Evolutionary conservation across 2,797 vertebrate genomes (phyloP).

Genomic region (Mus minutoides): DNA sequence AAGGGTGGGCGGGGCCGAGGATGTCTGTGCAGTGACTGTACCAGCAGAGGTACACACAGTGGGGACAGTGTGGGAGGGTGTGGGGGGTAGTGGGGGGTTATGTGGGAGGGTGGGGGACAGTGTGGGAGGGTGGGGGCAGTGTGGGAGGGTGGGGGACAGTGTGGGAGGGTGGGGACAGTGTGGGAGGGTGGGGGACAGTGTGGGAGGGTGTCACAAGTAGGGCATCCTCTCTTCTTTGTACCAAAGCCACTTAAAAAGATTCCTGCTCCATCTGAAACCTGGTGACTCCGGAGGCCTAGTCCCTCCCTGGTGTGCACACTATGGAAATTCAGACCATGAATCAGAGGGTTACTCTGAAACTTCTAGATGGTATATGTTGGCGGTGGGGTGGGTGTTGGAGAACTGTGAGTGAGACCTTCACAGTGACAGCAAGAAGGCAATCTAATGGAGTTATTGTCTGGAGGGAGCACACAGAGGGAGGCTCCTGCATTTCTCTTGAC

Average conservation of each 20-base stretch:
- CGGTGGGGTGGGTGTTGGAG: no score
- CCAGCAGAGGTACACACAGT: background rate
- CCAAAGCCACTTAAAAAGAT: no score
- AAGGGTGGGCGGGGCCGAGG: background rate
- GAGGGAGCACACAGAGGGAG: background rate
- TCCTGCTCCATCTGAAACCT: background rate
- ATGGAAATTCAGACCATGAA: background rate
- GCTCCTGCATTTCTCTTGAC: background rate
- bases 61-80: no score
- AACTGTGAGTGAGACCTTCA: background rate
- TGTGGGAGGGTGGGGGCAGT: no score
- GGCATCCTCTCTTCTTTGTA: no score
- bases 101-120: no score
- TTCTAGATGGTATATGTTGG: background rate
- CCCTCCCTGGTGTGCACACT: background rate
- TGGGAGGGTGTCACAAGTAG: no score
- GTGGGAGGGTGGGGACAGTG: no score
- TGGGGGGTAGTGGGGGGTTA: no score
- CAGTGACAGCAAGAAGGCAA: background rate
- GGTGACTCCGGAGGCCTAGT: background rate
- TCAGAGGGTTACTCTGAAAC: background rate
- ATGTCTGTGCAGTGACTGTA: background rate
- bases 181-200: no score
- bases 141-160: no score
- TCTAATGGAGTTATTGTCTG: background rate